These are phyloP conservation scores for Gonioctena quinquepunctata DNA, from an alignment of 1,140 invertebrate genomes.

Conservation along the genomic window DNA sequence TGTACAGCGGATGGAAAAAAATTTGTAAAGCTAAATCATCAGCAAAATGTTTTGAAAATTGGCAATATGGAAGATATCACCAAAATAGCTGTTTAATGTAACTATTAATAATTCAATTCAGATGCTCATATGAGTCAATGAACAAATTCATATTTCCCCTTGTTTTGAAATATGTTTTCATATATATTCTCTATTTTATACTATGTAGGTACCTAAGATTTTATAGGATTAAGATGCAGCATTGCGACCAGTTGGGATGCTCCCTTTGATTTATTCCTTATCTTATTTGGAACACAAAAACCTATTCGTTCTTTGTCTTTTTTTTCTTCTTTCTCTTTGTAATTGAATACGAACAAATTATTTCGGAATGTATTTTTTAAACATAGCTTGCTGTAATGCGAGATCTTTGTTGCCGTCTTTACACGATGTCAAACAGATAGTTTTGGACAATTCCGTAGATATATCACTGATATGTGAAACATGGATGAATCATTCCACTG, in stretches of 20 bases:
- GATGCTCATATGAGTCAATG: neutral
- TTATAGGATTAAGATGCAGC: neutral
- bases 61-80: neutral
- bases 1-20: neutral
- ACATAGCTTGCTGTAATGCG: neutral
- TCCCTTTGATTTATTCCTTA: neutral
- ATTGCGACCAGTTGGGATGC: neutral
- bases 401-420: constrained; percentile 4
- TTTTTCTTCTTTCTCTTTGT: neutral
- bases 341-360: neutral
- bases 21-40: neutral
- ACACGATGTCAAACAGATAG: neutral
- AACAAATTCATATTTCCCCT: neutral
- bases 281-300: neutral
- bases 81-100: neutral
- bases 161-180: neutral
- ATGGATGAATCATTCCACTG: constrained; percentile 5
- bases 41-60: constrained; percentile 1
- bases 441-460: constrained; percentile 2
- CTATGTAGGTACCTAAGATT: neutral
- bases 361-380: neutral
- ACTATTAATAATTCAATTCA: neutral
- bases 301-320: neutral
- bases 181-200: neutral
- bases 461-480: constrained; percentile 7